Conservation (phyloP, 2,113 vertebrate genomes). For the Dicrurus megarhynchus region DNA sequence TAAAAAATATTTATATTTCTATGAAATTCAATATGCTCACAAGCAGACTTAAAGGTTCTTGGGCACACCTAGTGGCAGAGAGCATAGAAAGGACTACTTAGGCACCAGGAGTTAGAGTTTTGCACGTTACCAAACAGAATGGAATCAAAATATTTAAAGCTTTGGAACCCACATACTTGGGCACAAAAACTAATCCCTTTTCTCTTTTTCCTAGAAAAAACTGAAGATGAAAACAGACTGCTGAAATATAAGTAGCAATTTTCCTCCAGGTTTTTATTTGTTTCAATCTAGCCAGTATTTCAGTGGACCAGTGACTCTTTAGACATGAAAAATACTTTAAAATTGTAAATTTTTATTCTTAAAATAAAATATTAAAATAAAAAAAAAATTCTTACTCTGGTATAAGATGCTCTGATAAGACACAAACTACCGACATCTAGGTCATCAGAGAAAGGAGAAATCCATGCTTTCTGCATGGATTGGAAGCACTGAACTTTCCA, state of each 20-base stretch:
- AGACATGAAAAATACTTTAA: neutral
- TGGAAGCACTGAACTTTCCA: conserved; percentile 24
- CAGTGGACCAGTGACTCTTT: accelerated
- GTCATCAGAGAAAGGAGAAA: neutral
- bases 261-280: neutral
- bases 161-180: neutral
- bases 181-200: neutral
- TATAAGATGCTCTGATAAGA: neutral
- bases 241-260: neutral
- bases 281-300: neutral
- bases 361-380: neutral
- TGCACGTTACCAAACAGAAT: neutral
- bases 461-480: neutral
- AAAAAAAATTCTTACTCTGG: neutral
- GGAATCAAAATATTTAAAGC: neutral
- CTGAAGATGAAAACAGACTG: neutral
- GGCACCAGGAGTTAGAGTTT: neutral
- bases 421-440: neutral
- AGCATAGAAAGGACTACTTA: neutral
- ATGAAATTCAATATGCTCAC: neutral
- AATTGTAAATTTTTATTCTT: neutral
- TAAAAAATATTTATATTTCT: neutral
- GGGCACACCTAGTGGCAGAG: neutral
- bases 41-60: neutral
- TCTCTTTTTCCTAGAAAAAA: neutral